A percentile compares a stretch with the other conserved stretches of the same genome.
These are phyloP conservation scores for Butorides virescens DNA, from an alignment of 2,113 vertebrate species.

Conservation along the genomic window DNA sequence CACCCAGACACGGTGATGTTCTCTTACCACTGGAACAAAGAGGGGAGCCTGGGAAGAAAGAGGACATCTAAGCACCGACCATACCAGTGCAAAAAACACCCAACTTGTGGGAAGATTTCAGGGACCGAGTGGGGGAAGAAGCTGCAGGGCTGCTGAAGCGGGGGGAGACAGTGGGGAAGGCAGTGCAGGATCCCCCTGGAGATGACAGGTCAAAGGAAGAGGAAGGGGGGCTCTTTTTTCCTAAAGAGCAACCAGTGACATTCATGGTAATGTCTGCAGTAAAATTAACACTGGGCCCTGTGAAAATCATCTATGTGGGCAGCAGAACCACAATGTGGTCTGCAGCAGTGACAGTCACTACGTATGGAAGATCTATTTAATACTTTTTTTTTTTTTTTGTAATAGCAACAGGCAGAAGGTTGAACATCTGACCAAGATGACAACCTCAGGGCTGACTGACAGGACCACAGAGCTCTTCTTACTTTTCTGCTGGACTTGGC, in stretches of 20 bases:
- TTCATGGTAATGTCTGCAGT: not conserved
- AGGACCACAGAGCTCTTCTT: not conserved
- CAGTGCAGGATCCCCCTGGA: not conserved
- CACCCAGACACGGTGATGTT: not conserved
- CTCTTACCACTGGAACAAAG: not conserved
- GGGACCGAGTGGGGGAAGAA: not conserved
- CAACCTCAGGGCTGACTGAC: not conserved
- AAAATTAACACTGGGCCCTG: not conserved
- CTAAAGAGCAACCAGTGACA: not conserved
- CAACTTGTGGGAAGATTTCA: not conserved
- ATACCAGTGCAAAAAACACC: not conserved
- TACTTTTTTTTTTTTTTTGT: not conserved
- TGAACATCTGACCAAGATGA: not conserved
- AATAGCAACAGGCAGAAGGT: not conserved
- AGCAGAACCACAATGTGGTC: not conserved
- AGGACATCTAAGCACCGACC: fast-evolving
- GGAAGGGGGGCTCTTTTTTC: not conserved
- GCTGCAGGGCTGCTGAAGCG: not conserved
- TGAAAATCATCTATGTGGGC: not conserved
- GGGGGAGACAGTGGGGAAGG: fast-evolving
- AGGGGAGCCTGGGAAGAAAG: not conserved
- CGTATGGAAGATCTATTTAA: not conserved
- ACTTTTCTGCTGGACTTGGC: not conserved
- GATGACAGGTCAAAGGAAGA: not conserved
- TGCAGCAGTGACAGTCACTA: not conserved